Evolutionary conservation across 2,888 invertebrate species (phyloP), one percentile per base, ranked within the genome.

Genomic region (Lochmaea crataegi): DNA sequence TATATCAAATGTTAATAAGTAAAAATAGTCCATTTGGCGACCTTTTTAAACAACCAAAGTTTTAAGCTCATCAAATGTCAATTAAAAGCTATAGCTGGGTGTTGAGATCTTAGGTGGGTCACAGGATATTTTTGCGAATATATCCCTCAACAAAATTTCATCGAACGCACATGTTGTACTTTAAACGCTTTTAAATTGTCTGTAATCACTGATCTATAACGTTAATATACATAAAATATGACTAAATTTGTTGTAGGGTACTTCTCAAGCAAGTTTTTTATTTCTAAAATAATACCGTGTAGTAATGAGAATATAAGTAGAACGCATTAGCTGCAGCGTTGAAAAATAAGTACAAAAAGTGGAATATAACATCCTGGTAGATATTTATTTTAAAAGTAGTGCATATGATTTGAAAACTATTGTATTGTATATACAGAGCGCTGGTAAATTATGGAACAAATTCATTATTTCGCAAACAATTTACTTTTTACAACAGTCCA

Each of bases 161-260:
- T n/a, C n/a, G n/a, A n/a, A n/a, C n/a, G n/a, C n/a, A n/a, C n/a
- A n/a, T 32, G 14, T 1, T 58, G 32, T 58, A 1, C 10, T 11
- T 42, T 11, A 10, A 42, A 42, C 0, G 42, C 26, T 32, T 32
- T 42, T 10, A 11, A 42, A 42, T 10, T 42, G 26, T 42, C 42
- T 42, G 42, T 11, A 42, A 42, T 42, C 48, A 48, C 48, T 48
- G 48, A 14, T 48, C 48, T n/a, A 48, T 48, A 48, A 48, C 48
- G 12, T n/a, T n/a, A 48, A 48, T 48, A 48, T 48, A n/a, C 48
- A 48, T n/a, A 48, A 48, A 48, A 48, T n/a, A 48, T n/a, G n/a
- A 48, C 48, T 48, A 14, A 14, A 1, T 14, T 11, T n/a, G n/a
- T 48, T 48, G 48, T 48, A 48, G n/a, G 1, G 48, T n/a, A 48